Conservation (phyloP, 1,140 invertebrate species). For the Colletes gigas region DNA sequence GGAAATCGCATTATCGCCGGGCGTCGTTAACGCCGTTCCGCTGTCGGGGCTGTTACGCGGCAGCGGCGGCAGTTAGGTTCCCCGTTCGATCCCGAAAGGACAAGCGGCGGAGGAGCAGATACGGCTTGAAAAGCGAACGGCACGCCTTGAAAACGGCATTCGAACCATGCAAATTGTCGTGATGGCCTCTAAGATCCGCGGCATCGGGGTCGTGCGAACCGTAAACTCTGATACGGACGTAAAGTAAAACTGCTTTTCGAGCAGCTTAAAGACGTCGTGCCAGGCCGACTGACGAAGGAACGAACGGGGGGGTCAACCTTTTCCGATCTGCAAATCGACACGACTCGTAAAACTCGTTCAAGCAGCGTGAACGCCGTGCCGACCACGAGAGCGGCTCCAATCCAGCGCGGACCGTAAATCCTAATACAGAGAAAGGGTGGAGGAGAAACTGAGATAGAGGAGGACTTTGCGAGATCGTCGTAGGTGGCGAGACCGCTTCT, state of each 20-base stretch:
- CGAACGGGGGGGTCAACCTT: conserved; percentile 55
- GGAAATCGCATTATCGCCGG: conserved; percentile 23
- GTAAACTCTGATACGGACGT: conserved; percentile 61
- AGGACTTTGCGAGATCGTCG: conserved; percentile 36
- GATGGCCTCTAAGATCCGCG: conserved; percentile 63
- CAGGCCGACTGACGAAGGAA: conserved; percentile 48
- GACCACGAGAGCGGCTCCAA: conserved; percentile 41
- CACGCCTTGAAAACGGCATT: conserved; percentile 59
- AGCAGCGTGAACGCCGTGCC: conserved; percentile 36
- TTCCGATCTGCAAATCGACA: conserved; percentile 62
- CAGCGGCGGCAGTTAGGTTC: background rate
- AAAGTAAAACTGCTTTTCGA: conserved; percentile 57
- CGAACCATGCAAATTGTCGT: conserved; percentile 65
- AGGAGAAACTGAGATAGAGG: background rate
- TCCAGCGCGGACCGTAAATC: conserved; percentile 50
- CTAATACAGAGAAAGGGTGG: conserved; percentile 43
- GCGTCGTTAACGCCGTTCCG: conserved; percentile 37
- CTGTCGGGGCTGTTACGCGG: conserved; percentile 30
- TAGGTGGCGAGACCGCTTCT: conserved; percentile 64
- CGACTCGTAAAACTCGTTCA: conserved; percentile 64
- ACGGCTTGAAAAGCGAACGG: conserved; percentile 39
- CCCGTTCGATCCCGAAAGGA: conserved; percentile 49
- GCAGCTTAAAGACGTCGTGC: conserved; percentile 57
- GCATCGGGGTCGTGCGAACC: conserved; percentile 67
- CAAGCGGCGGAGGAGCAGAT: background rate